Evolutionary conservation across 2,113 vertebrate genomes (phyloP).

Genomic region (Barnardius zonarius): DNA sequence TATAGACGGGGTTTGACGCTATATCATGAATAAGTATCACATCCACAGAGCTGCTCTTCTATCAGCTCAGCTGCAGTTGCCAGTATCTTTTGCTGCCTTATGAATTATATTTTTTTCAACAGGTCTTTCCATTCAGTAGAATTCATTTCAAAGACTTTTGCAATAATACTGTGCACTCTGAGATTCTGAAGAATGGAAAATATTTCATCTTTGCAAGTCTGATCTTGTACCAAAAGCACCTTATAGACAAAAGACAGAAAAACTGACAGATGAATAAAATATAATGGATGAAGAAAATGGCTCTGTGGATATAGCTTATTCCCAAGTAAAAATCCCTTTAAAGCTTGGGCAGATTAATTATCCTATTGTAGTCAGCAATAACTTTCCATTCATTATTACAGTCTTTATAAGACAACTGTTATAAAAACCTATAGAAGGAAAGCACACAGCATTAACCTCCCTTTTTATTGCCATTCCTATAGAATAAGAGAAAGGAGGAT

Average conservation of each 20-base stretch:
- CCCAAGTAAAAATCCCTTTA: not conserved
- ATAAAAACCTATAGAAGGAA: not conserved
- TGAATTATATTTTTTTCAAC: not conserved
- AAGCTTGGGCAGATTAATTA: not conserved
- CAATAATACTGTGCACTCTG: not conserved
- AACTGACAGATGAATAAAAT: not conserved
- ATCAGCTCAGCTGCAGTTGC: not conserved
- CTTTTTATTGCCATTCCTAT: not conserved
- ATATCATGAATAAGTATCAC: not conserved
- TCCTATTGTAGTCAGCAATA: not conserved
- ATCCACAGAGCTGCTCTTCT: not conserved
- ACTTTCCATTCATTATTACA: not conserved
- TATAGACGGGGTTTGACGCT: not conserved
- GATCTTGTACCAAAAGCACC: not conserved
- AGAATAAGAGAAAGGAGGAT: not conserved
- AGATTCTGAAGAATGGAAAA: not conserved
- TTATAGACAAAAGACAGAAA: not conserved
- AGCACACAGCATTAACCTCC: not conserved
- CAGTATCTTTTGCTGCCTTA: not conserved
- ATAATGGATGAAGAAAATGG: not conserved
- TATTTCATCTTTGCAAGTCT: not conserved
- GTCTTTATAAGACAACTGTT: not conserved
- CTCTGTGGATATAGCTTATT: not conserved
- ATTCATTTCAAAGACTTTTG: not conserved
- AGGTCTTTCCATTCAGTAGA: not conserved